Percentiles rank a stretch among this genome's conserved stretches.
These are phyloP conservation scores for Drosophila neutralis DNA, from an alignment of 2,888 invertebrate species.

Conservation along the genomic window DNA sequence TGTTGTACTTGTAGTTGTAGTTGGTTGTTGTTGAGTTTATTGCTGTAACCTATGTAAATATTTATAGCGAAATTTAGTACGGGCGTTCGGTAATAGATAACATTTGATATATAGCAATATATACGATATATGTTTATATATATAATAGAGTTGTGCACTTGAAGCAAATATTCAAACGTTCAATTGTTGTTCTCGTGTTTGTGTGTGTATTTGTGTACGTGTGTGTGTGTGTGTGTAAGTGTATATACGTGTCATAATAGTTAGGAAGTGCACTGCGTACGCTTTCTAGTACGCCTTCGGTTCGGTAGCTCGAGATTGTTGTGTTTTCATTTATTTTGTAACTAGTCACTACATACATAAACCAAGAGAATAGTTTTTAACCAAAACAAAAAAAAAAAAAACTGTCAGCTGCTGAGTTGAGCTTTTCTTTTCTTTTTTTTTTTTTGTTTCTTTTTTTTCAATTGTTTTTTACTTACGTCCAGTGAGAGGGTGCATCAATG, in stretches of 20 bases:
- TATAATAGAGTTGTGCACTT: conserved; percentile 61
- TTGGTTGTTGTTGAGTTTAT: conserved; percentile 47
- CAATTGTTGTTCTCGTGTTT: conserved; percentile 44
- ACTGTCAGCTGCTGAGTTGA: conserved; percentile 54
- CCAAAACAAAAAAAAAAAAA: conserved; percentile 57
- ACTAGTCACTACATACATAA: conserved; percentile 65
- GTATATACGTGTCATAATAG: conserved; percentile 45
- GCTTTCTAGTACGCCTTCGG: conserved; percentile 57
- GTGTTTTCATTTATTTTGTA: conserved; percentile 33
- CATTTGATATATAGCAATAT: conserved; percentile 51
- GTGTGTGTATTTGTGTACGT: conserved; percentile 22
- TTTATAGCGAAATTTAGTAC: conserved; percentile 63
- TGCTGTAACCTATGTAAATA: conserved; percentile 61
- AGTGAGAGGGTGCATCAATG: conserved; percentile 99
- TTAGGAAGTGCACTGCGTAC: conserved; percentile 62
- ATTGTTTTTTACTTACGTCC: conserved; percentile 96
- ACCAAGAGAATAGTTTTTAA: conserved; percentile 43
- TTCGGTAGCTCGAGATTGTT: conserved; percentile 39
- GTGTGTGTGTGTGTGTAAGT: conserved; percentile 39
- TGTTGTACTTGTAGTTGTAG: conserved; percentile 51
- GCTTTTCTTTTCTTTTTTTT: conserved; percentile 41
- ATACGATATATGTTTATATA: conserved; percentile 36
- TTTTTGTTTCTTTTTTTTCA: conserved; percentile 52
- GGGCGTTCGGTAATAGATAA: conserved; percentile 46
- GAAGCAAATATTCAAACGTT: conserved; percentile 71